Conservation (phyloP, 2,888 invertebrate genomes). For the Mantis religiosa region DNA sequence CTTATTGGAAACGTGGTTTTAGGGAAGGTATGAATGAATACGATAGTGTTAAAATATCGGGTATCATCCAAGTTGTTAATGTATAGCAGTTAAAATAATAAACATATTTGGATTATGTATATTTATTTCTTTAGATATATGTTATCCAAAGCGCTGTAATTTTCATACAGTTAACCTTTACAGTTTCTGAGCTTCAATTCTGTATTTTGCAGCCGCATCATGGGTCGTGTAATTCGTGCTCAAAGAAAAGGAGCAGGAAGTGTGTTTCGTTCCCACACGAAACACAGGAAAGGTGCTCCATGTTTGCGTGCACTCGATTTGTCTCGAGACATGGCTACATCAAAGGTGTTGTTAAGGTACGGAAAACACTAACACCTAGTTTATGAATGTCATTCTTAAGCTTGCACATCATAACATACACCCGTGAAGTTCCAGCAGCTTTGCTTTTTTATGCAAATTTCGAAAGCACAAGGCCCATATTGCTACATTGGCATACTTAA, state of each 20-base stretch:
- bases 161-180: neutral
- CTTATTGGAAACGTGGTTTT: neutral
- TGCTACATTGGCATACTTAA: too few relatives aligned
- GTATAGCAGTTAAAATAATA: neutral
- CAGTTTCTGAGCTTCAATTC: neutral
- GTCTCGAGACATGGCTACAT: constrained; percentile 99
- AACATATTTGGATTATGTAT: neutral
- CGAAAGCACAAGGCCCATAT: too few relatives aligned
- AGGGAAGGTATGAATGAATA: neutral
- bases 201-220: constrained; percentile 43
- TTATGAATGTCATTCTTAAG: neutral
- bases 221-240: constrained; percentile 99
- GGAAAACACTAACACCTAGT: neutral
- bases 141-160: neutral
- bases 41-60: neutral
- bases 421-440: too few relatives aligned
- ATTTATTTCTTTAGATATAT: neutral
- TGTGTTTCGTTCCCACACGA: constrained; percentile 96
- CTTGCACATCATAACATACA: too few relatives aligned
- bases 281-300: constrained; percentile 98
- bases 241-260: constrained; percentile 99
- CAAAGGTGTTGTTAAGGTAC: constrained; percentile 94
- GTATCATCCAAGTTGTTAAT: neutral
- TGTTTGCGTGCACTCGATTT: constrained; percentile 93
- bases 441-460: too few relatives aligned